Evolutionary conservation across 1,140 invertebrate genomes (phyloP), one percentile per base, ranked within the genome.

Genomic region (Nebria ingens): DNA sequence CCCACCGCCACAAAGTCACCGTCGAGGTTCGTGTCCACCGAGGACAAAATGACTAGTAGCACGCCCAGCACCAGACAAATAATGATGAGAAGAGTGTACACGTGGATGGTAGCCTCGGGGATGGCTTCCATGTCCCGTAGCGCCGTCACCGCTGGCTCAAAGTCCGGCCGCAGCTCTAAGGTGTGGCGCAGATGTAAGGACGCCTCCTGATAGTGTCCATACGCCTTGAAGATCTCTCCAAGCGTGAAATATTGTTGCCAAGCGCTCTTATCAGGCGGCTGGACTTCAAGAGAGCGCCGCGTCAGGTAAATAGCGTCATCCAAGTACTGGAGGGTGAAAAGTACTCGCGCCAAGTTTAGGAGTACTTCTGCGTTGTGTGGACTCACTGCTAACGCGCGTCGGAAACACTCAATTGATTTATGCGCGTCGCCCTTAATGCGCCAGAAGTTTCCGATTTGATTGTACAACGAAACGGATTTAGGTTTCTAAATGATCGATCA

Each of bases 161-260:
- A 89, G 59, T 87, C 86, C 23, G 89, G 89, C 69, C 89, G 82
- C 55, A 92, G 70, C 65, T 91, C 86, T 22, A 92, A 69, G 13
- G 87, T 84, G 63, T 91, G 87, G 57, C 82, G 76, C 45, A 91
- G 76, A 68, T 93, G 88, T 42, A 89, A 74, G 17, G 85, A 78
- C 42, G 89, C 89, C 71, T 92, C 87, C 75, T 90, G 66, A 69
- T 79, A 79, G 68, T 91, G 86, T 57, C 89, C 89, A 66, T 90
- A 91, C 2, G 88, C 86, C 68, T 87, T 87, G 62, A 88, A 87
- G 69, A 88, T 88, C 87, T 87, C 84, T 20, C 84, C 89, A 13
- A 92, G 75, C 9, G 88, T 92, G 65, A 91, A 90, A 72, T 92
- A 91, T 68, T 93, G 89, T 64, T 89, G 83, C 91, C 91, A 93